These are phyloP conservation scores for Cranoglanis bouderius DNA, from an alignment of 2,113 vertebrate genomes.

Conservation along the genomic window DNA sequence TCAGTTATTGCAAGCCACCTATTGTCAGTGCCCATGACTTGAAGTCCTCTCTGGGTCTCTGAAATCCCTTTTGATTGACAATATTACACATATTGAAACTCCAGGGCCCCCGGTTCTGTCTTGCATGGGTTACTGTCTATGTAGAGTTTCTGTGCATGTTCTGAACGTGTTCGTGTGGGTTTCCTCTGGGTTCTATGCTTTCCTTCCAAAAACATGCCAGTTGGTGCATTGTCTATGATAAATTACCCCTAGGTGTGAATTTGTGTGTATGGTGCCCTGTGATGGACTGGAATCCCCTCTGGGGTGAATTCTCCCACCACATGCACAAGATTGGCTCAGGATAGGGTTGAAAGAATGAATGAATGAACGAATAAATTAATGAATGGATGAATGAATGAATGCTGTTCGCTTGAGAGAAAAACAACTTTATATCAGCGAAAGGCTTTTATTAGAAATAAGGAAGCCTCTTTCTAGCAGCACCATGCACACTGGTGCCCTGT, in stretches of 20 bases:
- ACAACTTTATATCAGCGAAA: neutral
- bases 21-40: neutral
- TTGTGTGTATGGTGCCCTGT: neutral
- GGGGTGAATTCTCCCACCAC: neutral
- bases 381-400: neutral
- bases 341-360: neutral
- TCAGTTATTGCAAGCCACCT: neutral
- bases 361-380: neutral
- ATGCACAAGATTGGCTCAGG: neutral
- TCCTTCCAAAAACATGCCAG: neutral
- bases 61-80: neutral
- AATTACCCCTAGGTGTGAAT: neutral
- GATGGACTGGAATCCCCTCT: neutral
- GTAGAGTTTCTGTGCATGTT: neutral
- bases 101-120: neutral
- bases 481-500: constrained; percentile 29
- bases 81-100: neutral
- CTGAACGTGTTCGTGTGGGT: neutral
- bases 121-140: neutral
- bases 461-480: neutral
- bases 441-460: neutral
- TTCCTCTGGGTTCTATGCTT: neutral
- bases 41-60: neutral
- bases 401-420: neutral
- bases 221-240: neutral